These are phyloP conservation scores for Eubasilissa regina DNA, from an alignment of 1,140 invertebrate species.

Conservation along the genomic window DNA sequence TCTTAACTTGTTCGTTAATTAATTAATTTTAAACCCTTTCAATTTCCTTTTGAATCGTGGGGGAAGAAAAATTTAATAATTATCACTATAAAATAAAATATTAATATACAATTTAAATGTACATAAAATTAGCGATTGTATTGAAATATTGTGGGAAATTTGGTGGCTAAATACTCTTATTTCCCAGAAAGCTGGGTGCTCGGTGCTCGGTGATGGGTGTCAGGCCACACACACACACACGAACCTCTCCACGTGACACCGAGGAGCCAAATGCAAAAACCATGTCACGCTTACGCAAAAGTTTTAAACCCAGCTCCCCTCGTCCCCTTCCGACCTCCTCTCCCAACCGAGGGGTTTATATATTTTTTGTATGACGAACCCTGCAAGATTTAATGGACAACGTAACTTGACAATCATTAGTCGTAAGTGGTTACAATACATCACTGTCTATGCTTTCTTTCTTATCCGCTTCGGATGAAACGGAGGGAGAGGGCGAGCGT, in stretches of 20 bases:
- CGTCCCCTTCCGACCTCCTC: not conserved
- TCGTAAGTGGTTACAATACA: conserved; percentile 58
- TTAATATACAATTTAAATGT: no score
- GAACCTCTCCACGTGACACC: conserved; percentile 49
- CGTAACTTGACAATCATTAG: conserved; percentile 60
- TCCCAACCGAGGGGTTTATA: conserved; percentile 17
- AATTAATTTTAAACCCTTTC: no score
- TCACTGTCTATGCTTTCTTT: conserved; percentile 59
- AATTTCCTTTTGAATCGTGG: no score
- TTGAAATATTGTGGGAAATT: no score
- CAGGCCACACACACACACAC: conserved; percentile 20
- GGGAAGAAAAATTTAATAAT: no score
- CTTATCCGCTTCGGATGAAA: conserved; percentile 49
- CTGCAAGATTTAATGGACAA: conserved; percentile 58
- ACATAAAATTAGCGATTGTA: no score
- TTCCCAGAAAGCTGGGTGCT: conserved; percentile 19
- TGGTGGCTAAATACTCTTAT: conserved; percentile 44
- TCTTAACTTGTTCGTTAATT: no score
- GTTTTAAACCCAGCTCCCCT: conserved; percentile 44
- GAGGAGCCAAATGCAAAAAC: conserved; percentile 59
- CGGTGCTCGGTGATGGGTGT: conserved; percentile 4
- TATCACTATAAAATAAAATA: no score
- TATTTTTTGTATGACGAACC: conserved; percentile 50
- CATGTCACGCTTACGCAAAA: conserved; percentile 55
- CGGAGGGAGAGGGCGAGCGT: conserved; percentile 41